Conservation (phyloP, 2,113 vertebrate genomes). For the Gavia stellata region DNA sequence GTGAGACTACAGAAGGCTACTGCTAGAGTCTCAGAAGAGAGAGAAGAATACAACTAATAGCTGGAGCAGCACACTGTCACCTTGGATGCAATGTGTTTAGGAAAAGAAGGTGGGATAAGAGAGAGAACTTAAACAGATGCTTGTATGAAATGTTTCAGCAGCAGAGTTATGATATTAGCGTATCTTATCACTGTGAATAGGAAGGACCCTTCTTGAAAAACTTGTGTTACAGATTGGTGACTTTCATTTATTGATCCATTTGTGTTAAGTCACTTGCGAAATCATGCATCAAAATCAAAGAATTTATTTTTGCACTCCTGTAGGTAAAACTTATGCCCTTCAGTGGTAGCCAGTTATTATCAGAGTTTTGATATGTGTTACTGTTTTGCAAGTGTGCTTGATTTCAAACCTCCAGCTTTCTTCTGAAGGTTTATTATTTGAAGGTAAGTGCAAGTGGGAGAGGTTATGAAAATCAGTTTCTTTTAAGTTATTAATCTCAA, state of each 20-base stretch:
- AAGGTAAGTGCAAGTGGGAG: slow-evolving; percentile 6
- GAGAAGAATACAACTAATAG: neutral
- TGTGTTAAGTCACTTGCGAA: neutral
- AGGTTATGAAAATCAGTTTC: neutral
- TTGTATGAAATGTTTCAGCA: neutral
- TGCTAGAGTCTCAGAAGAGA: neutral
- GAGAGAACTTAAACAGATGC: neutral
- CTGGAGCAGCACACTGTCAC: neutral
- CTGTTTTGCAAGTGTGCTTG: neutral
- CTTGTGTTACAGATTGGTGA: neutral
- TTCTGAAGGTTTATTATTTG: neutral
- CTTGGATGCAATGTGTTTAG: neutral
- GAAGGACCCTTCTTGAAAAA: neutral
- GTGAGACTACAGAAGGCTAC: neutral
- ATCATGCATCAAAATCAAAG: neutral
- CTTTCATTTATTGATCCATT: neutral
- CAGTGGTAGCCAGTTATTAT: neutral
- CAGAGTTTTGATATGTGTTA: neutral
- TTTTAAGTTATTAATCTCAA: neutral
- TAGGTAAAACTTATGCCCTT: neutral
- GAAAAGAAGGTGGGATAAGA: neutral
- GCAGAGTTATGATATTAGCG: neutral
- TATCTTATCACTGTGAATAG: neutral
- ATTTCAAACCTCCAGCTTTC: neutral
- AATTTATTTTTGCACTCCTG: neutral